Conservation (phyloP, 2,888 invertebrate species). For the Tiliacea citrago region DNA sequence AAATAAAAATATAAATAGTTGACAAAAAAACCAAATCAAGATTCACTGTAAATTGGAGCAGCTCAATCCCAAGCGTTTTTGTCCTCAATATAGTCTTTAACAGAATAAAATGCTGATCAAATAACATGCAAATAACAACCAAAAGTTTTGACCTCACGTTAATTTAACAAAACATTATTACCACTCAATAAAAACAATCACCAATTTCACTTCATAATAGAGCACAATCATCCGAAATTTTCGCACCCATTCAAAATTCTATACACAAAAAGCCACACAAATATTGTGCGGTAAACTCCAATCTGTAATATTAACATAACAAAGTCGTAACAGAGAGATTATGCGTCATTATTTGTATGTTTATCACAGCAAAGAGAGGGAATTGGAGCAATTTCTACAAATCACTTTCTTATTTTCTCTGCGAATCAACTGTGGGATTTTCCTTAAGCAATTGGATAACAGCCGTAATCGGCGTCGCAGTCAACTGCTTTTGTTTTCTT, state of each 20-base stretch:
- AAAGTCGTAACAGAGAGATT: slow-evolving; percentile 59
- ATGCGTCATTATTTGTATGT: slow-evolving; percentile 63
- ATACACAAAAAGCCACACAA: slow-evolving; percentile 42
- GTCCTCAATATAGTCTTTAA: too few species aligned
- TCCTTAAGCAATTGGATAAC: slow-evolving; percentile 63
- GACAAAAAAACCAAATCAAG: too few species aligned
- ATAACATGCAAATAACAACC: background rate
- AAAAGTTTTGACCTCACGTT: background rate
- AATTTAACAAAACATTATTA: slow-evolving; percentile 24
- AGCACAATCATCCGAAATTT: slow-evolving; percentile 19
- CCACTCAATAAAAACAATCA: slow-evolving; percentile 19
- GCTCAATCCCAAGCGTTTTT: too few species aligned
- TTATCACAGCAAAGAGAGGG: slow-evolving; percentile 51
- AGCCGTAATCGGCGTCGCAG: slow-evolving; percentile 57
- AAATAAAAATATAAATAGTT: too few species aligned
- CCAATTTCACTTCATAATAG: slow-evolving; percentile 7
- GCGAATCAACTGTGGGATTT: slow-evolving; percentile 58
- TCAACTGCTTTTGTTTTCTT: slow-evolving; percentile 53
- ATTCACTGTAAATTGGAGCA: too few species aligned
- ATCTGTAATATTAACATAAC: slow-evolving; percentile 62
- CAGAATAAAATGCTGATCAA: too few species aligned
- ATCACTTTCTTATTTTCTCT: slow-evolving; percentile 63
- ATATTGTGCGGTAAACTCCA: slow-evolving; percentile 49
- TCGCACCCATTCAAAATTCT: slow-evolving; percentile 33
- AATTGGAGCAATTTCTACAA: slow-evolving; percentile 65